Evolutionary conservation across 2,888 invertebrate genomes (phyloP), one percentile per base, ranked within the genome.

Genomic region (Tortricodes alternella): DNA sequence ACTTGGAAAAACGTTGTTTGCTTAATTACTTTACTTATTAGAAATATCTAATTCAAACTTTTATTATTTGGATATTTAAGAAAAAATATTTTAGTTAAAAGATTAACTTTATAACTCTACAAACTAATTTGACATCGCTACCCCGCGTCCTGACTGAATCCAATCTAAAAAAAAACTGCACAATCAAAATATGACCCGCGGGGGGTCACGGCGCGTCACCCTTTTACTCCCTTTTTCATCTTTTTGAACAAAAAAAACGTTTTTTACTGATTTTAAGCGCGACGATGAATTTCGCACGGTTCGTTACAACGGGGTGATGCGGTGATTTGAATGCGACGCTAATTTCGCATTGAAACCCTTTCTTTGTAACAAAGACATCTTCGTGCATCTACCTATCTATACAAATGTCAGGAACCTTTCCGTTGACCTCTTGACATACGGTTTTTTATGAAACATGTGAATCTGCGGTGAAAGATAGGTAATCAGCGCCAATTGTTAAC

Each of bases 251-350:
- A 72, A 75, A n/a, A 68, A 67, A 52, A 2, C 32, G 39, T 72
- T 77, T 79, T 78, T 74, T 66, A 49, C 7, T 11, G 15, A 21
- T 51, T 75, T 78, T 71, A 72, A 67, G 58, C 46, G 27, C 52
- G 58, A 59, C 63, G 64, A 51, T 32, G 63, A 81, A 89, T 89
- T 89, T 89, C 90, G 85, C 90, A 90, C 89, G 90, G 88, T 86
- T 85, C 73, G 83, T 89, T 86, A 76, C 67, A 64, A 74, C 71
- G 66, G 69, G 71, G 67, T 83, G 84, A 80, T 81, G 79, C 64
- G 67, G 65, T 64, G 70, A 83, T 89, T 85, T 89, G 85, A 89
- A 90, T 90, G 84, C 69, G 65, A 67, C 71, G 65, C 83, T 89
- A 89, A 90, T 90, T 90, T 89, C 66, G 83, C 78, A 81, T 83